Evolutionary conservation across 2,113 vertebrate species (phyloP).

Genomic region (Pao palembangensis): DNA sequence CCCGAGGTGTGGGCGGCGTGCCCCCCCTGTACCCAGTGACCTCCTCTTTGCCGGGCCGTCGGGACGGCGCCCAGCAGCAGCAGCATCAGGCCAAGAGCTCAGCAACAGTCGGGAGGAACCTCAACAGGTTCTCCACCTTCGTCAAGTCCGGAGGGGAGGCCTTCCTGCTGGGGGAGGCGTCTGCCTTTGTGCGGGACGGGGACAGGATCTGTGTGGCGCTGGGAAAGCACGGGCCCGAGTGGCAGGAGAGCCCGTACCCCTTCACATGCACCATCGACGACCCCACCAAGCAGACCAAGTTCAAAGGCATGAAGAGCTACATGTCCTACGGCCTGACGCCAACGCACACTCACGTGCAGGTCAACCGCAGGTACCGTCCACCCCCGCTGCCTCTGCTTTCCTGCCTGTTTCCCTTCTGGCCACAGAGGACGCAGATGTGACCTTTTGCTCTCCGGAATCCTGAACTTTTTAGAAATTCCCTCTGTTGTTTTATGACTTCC

Average conservation of each 20-base stretch:
- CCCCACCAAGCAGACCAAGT: slow-evolving; percentile 98
- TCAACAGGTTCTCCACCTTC: slow-evolving; percentile 96
- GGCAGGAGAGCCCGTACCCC: slow-evolving; percentile 91
- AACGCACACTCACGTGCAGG: slow-evolving; percentile 85
- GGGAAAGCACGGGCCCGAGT: slow-evolving; percentile 85
- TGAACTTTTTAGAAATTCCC: slow-evolving; percentile 21
- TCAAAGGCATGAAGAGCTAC: slow-evolving; percentile 99
- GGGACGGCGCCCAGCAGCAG: slow-evolving; percentile 57
- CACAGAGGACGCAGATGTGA: too few species aligned
- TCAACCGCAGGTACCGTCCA: slow-evolving; percentile 81
- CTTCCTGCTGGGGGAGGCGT: slow-evolving; percentile 89
- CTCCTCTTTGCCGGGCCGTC: slow-evolving; percentile 69
- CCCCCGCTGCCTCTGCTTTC: neutral
- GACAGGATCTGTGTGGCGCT: slow-evolving; percentile 89
- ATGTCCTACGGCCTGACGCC: slow-evolving; percentile 93
- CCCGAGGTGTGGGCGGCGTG: slow-evolving; percentile 63
- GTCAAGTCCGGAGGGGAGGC: slow-evolving; percentile 95
- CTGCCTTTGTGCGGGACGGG: slow-evolving; percentile 87
- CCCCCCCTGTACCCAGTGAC: slow-evolving; percentile 75
- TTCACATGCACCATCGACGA: slow-evolving; percentile 94
- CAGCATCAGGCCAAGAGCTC: slow-evolving; percentile 83
- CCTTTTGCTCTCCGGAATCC: neutral
- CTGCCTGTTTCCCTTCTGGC: neutral
- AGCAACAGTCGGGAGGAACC: slow-evolving; percentile 89
- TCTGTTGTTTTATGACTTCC: slow-evolving; percentile 21